A percentile compares a stretch with the other conserved stretches of the same genome.
phyloP scores from a whole-genome alignment of 2,113 vertebrate species.

The Cairina moschata region DNA sequence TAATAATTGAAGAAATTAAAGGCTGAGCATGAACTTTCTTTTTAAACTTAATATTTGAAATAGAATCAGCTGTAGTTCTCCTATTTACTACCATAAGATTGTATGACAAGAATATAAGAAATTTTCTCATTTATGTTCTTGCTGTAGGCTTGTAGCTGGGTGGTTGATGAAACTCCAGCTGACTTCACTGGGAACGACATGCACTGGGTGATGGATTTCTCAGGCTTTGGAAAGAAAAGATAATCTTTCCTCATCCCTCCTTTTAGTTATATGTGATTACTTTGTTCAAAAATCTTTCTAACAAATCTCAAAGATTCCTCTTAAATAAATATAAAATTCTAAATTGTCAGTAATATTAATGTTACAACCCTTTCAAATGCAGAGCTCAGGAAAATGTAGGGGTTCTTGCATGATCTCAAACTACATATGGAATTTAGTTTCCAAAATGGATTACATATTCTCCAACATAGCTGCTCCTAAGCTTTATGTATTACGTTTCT shows the following conservation, averaged over 20 bases:
- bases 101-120: background rate
- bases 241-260: background rate
- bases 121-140: background rate
- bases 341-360: background rate
- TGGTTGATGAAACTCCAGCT: background rate
- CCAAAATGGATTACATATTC: background rate
- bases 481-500: background rate
- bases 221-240: constrained; percentile 5
- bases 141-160: background rate
- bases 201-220: background rate
- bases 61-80: background rate
- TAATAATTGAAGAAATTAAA: background rate
- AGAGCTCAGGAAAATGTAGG: background rate
- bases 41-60: background rate
- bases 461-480: background rate
- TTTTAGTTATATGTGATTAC: background rate
- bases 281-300: background rate
- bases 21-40: background rate
- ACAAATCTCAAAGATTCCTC: background rate
- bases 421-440: background rate
- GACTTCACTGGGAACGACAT: background rate
- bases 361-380: background rate
- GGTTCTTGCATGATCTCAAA: background rate
- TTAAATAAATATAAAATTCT: background rate
- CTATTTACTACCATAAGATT: background rate